Evolutionary conservation across 2,888 invertebrate species (phyloP).

Genomic region (Candidula unifasciata): DNA sequence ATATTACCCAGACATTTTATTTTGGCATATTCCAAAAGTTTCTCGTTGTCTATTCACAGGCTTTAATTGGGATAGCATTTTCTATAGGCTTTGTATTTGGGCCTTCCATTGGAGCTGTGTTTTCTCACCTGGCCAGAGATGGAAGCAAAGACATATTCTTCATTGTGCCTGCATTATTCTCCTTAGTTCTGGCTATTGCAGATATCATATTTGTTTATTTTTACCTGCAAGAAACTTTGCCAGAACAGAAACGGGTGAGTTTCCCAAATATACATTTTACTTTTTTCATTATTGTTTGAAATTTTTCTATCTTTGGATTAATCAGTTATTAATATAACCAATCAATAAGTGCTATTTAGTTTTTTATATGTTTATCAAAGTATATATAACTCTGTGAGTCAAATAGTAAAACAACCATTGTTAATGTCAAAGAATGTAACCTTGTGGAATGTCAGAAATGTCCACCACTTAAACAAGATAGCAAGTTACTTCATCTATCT

Average conservation of each 20-base stretch:
- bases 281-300: no score
- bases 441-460: no score
- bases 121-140: slow-evolving; percentile 74
- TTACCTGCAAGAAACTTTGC: slow-evolving; percentile 90
- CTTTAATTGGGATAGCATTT: slow-evolving; percentile 97
- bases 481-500: no score
- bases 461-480: no score
- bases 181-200: slow-evolving; percentile 83
- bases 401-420: no score
- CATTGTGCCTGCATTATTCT: slow-evolving; percentile 85
- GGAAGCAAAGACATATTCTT: slow-evolving; percentile 85
- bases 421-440: no score
- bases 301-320: not conserved
- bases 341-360: not conserved
- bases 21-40: no score
- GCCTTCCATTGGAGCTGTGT: slow-evolving; percentile 91
- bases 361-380: not conserved
- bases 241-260: slow-evolving; percentile 81
- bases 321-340: not conserved
- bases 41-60: slow-evolving; percentile 81
- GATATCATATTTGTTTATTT: slow-evolving; percentile 87
- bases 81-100: slow-evolving; percentile 98
- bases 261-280: not conserved
- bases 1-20: no score
- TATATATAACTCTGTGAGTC: not conserved